phyloP scores from a whole-genome alignment of 2,797 vertebrate genomes.

The Microcaecilia unicolor region DNA sequence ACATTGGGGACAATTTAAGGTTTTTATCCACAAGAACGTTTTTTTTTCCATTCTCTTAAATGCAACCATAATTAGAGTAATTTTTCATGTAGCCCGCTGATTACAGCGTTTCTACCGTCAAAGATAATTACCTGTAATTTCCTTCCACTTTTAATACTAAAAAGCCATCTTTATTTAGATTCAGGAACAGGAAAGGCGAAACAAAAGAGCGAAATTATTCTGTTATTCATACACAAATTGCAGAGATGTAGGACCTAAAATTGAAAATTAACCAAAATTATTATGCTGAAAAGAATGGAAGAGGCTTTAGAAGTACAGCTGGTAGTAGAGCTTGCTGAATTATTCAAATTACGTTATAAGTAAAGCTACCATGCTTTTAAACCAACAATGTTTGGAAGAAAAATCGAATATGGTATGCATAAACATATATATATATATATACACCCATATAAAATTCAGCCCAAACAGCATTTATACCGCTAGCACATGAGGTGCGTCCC shows the following conservation, averaged over 20 bases:
- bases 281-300: slow-evolving; percentile 81
- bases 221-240: slow-evolving; percentile 99
- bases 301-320: slow-evolving; percentile 81
- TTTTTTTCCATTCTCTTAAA: slow-evolving; percentile 96
- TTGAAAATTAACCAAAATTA: slow-evolving; percentile 99
- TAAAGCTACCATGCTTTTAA: slow-evolving; percentile 54
- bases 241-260: slow-evolving; percentile 84
- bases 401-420: no score
- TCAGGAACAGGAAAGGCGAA: slow-evolving; percentile 98
- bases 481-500: no score
- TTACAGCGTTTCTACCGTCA: slow-evolving; percentile 99
- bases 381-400: slow-evolving; percentile 25
- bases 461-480: no score
- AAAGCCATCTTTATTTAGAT: slow-evolving; percentile 99
- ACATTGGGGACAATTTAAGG: slow-evolving; percentile 99
- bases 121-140: slow-evolving; percentile 99
- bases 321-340: slow-evolving; percentile 69
- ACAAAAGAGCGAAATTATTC: slow-evolving; percentile 99
- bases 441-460: no score
- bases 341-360: slow-evolving; percentile 55
- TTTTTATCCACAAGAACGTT: slow-evolving; percentile 98
- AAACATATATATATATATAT: no score
- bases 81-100: slow-evolving; percentile 99
- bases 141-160: slow-evolving; percentile 99
- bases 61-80: slow-evolving; percentile 99